phyloP scores from a whole-genome alignment of 2,888 invertebrate genomes.

The Unio pictorum region DNA sequence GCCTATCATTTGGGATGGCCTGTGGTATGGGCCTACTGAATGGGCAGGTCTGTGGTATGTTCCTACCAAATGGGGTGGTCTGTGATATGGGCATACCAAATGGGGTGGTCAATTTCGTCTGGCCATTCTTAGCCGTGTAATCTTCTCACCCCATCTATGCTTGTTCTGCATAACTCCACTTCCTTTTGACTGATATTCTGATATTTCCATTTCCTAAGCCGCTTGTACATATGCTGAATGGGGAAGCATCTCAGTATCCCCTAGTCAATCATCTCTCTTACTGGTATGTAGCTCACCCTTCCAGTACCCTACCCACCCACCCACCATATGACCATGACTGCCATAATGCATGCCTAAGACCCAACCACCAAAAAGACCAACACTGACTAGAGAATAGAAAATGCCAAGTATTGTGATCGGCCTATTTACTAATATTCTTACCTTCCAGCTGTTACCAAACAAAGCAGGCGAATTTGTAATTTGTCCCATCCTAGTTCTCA shows the following conservation, averaged over 20 bases:
- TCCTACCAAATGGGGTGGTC: background rate
- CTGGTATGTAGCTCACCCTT: no score
- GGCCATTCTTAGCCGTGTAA: no score
- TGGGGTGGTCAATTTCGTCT: no score
- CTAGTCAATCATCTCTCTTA: background rate
- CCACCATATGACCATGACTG: background rate
- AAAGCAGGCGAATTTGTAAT: slow-evolving; percentile 61
- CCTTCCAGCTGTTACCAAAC: slow-evolving; percentile 69
- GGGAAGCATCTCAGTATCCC: background rate
- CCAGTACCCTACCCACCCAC: no score
- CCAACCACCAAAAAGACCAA: background rate
- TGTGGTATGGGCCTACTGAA: no score
- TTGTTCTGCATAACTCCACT: no score
- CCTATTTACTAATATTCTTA: slow-evolving; percentile 13
- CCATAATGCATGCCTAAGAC: background rate
- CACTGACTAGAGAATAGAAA: background rate
- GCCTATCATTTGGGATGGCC: no score
- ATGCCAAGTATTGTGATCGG: no score
- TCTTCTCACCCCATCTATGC: no score
- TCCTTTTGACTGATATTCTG: no score
- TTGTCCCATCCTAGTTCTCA: slow-evolving; percentile 51
- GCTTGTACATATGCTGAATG: background rate
- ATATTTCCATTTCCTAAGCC: no score
- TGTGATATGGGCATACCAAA: background rate
- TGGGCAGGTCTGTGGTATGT: no score